Conservation (phyloP, 1,140 invertebrate genomes). For the Stenopsyche tienmushanensis region DNA sequence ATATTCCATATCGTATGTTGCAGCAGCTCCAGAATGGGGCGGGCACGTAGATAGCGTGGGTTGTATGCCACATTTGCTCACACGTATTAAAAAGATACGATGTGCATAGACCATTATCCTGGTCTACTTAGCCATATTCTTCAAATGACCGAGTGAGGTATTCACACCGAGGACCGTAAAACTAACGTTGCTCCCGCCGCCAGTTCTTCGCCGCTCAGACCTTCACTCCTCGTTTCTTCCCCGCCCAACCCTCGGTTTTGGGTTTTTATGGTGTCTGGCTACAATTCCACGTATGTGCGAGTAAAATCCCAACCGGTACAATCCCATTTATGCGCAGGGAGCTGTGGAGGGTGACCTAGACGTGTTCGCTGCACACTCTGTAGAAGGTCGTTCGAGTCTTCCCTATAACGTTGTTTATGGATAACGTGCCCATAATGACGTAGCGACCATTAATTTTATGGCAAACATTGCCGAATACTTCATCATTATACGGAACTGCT, state of each 20-base stretch:
- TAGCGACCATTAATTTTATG: too few relatives aligned
- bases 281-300: neutral
- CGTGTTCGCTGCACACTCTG: neutral
- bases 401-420: neutral
- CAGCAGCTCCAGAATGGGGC: too few relatives aligned
- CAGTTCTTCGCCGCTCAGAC: constrained; percentile 3
- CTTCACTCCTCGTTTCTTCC: too few relatives aligned
- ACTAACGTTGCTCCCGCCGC: neutral
- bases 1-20: too few relatives aligned
- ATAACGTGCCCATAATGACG: too few relatives aligned
- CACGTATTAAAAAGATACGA: constrained; percentile 7
- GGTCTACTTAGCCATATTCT: constrained; percentile 11
- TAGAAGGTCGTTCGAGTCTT: neutral
- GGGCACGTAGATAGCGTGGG: too few relatives aligned
- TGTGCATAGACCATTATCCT: constrained; percentile 1
- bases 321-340: too few relatives aligned
- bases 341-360: neutral
- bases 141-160: constrained; percentile 19
- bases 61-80: too few relatives aligned
- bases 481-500: neutral
- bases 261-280: constrained; percentile 19
- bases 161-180: constrained; percentile 18
- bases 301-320: neutral
- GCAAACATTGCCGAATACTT: neutral
- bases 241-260: too few relatives aligned